Evolutionary conservation across 2,113 vertebrate genomes (phyloP).

Genomic region (Tapirus terrestris): DNA sequence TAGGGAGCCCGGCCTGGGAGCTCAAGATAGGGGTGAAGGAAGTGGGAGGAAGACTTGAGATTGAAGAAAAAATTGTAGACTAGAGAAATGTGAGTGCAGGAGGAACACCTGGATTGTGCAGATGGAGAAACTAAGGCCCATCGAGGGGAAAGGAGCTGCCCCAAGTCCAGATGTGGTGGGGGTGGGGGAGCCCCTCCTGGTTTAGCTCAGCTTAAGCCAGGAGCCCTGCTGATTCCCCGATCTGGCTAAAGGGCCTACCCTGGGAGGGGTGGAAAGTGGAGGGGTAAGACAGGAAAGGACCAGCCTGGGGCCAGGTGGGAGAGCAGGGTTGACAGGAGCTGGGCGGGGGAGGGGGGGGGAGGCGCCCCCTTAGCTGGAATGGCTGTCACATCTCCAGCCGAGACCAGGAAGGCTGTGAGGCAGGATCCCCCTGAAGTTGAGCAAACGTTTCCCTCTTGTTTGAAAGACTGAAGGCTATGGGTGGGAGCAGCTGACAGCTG

Average conservation of each 20-base stretch:
- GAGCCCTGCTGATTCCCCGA: neutral
- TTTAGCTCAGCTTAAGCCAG: neutral
- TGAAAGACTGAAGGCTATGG: neutral
- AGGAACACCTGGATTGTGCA: too few relatives aligned
- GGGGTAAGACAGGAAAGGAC: accelerated
- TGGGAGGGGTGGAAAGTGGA: neutral
- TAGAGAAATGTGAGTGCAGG: accelerated
- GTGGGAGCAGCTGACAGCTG: neutral
- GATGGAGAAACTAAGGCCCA: neutral
- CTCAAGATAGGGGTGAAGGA: neutral
- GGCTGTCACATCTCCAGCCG: neutral
- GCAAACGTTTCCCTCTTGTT: neutral
- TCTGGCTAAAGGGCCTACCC: neutral
- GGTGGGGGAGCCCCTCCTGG: neutral
- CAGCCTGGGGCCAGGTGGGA: too few relatives aligned
- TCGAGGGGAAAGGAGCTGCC: accelerated
- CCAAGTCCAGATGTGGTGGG: accelerated
- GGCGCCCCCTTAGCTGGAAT: neutral
- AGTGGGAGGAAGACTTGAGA: neutral
- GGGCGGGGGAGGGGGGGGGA: accelerated
- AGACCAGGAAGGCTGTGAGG: neutral
- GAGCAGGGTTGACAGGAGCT: neutral
- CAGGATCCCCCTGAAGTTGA: neutral
- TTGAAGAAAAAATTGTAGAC: neutral
- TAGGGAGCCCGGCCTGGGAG: neutral